These are phyloP conservation scores for Mugil cephalus DNA, from an alignment of 2,113 vertebrate genomes.

Conservation along the genomic window DNA sequence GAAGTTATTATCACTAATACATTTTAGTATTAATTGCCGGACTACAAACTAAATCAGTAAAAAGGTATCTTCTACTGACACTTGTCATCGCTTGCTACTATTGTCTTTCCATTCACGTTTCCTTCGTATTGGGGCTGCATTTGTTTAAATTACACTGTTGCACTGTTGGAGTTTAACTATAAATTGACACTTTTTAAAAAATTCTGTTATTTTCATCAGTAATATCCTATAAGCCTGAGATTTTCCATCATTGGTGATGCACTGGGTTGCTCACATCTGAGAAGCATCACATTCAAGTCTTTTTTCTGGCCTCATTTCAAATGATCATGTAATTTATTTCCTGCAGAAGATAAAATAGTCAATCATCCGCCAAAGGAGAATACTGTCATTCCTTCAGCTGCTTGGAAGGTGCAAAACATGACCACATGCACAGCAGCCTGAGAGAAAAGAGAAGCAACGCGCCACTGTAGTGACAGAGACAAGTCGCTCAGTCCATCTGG, in stretches of 20 bases:
- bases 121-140: too few species aligned
- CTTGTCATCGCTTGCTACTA: too few species aligned
- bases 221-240: neutral
- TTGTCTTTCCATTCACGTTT: too few species aligned
- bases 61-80: too few species aligned
- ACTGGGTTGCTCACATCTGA: constrained; percentile 16
- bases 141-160: too few species aligned
- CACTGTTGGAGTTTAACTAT: neutral
- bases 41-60: too few species aligned
- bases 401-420: constrained; percentile 52
- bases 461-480: constrained; percentile 12
- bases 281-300: neutral
- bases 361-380: constrained; percentile 23
- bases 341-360: constrained; percentile 43
- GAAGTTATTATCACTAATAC: too few species aligned
- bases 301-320: constrained; percentile 27
- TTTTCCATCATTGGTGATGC: constrained; percentile 5
- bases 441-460: constrained; percentile 23
- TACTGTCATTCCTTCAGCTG: constrained; percentile 32
- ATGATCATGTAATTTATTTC: constrained; percentile 58
- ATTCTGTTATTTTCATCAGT: neutral
- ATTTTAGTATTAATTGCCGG: too few species aligned
- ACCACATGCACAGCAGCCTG: constrained; percentile 47
- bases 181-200: neutral
- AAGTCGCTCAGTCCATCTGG: constrained; percentile 65